A percentile compares a stretch with the other conserved stretches of the same genome.
phyloP scores from a whole-genome alignment of 53 echinoderm and acorn worm genomes.

The Astropecten irregularis region DNA sequence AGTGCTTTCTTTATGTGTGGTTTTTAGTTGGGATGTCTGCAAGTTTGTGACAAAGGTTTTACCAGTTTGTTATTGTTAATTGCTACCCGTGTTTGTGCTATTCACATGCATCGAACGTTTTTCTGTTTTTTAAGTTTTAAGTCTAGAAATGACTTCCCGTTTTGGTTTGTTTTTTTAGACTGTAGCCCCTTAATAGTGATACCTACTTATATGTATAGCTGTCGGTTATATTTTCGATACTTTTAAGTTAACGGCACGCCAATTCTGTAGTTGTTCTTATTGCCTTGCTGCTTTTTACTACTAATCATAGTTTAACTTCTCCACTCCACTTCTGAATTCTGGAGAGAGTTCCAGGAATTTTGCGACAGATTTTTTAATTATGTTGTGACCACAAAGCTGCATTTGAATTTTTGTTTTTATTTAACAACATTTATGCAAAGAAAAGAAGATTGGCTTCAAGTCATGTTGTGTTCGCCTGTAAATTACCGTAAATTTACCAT shows the following conservation, averaged over 20 bases:
- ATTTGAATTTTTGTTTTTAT: slow-evolving; percentile 22
- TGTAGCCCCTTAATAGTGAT: not conserved
- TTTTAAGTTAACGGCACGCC: not conserved
- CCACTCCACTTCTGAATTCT: not conserved
- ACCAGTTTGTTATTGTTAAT: too few relatives aligned
- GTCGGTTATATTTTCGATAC: not conserved
- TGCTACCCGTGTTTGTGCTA: too few relatives aligned
- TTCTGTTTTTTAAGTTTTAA: not conserved
- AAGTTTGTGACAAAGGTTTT: too few relatives aligned
- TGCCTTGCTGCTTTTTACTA: slow-evolving; percentile 1
- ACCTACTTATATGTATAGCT: not conserved
- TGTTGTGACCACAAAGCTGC: slow-evolving; percentile 39
- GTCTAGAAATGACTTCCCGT: not conserved
- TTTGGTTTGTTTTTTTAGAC: not conserved
- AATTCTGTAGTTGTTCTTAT: slow-evolving; percentile 28
- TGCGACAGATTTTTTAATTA: slow-evolving; percentile 30
- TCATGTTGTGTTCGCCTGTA: slow-evolving; percentile 43
- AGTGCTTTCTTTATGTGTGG: too few relatives aligned
- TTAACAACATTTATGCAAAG: slow-evolving; percentile 39
- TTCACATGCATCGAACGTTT: too few relatives aligned
- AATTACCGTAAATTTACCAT: slow-evolving; percentile 40
- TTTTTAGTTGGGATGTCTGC: too few relatives aligned
- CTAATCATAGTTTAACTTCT: not conserved
- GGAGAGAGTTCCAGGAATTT: not conserved
- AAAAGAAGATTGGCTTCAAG: slow-evolving; percentile 12